Percentiles rank a stretch among this genome's conserved stretches.
Evolutionary conservation across 2,797 vertebrate species (phyloP).

Genomic region (Valencia hispanica): DNA sequence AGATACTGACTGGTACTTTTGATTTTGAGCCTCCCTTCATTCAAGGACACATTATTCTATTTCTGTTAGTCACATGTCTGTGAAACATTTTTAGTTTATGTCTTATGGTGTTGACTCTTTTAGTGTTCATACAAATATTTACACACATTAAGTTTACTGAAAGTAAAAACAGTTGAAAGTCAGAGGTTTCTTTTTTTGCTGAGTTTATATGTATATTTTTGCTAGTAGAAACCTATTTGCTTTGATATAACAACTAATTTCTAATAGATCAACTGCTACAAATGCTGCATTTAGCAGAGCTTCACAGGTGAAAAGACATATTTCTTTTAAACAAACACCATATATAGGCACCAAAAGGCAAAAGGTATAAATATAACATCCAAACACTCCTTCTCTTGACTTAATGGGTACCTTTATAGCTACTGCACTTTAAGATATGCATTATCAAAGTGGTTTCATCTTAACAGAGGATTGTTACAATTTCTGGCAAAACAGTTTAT

Average conservation of each 20-base stretch:
- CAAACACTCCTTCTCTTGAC: neutral
- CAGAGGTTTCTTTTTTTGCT: too few species aligned
- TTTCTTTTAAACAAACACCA: neutral
- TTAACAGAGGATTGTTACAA: too few species aligned
- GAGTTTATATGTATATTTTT: conserved; percentile 12
- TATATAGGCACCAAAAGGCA: neutral
- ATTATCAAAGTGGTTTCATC: neutral
- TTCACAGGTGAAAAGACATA: neutral
- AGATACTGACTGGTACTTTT: too few species aligned
- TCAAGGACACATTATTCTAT: too few species aligned
- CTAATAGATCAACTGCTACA: neutral
- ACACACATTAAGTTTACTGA: too few species aligned
- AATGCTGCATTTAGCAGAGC: neutral
- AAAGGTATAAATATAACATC: too few species aligned
- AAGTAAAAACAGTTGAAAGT: too few species aligned
- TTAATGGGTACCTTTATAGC: neutral
- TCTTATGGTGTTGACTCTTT: too few species aligned
- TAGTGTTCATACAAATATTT: too few species aligned
- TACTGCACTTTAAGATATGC: neutral
- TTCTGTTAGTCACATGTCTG: too few species aligned
- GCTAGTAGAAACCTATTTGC: neutral
- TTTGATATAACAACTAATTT: neutral
- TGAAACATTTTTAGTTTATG: too few species aligned
- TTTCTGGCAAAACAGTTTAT: neutral
- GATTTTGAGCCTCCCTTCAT: too few species aligned